These are phyloP conservation scores for Ptilodon capucinus DNA, from an alignment of 2,888 invertebrate species.

Conservation along the genomic window DNA sequence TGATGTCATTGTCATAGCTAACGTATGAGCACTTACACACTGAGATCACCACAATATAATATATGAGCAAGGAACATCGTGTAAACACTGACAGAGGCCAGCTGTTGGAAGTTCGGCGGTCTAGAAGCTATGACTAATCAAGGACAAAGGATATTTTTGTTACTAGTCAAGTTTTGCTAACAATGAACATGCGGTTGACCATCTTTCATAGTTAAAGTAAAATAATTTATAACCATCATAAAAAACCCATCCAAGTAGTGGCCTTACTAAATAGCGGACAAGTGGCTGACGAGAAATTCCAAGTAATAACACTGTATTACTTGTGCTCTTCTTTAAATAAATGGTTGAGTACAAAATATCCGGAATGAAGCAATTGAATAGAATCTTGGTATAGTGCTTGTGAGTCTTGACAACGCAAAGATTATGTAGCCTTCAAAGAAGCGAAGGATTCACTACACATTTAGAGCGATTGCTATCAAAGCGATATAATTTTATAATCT, in stretches of 20 bases:
- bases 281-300: neutral
- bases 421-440: slow-evolving; percentile 24
- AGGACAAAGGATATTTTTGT: slow-evolving; percentile 1
- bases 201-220: neutral
- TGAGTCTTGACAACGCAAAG: slow-evolving; percentile 6
- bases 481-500: no score
- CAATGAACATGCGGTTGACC: neutral
- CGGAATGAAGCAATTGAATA: slow-evolving; percentile 32
- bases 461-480: neutral
- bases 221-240: no score
- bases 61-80: slow-evolving; percentile 39
- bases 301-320: neutral
- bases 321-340: neutral
- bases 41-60: slow-evolving; percentile 69
- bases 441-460: slow-evolving; percentile 12
- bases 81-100: slow-evolving; percentile 29
- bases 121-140: neutral
- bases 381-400: slow-evolving; percentile 13
- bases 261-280: neutral
- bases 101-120: slow-evolving; percentile 10
- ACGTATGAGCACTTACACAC: slow-evolving; percentile 49
- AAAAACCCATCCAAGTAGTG: no score
- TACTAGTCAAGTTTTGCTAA: neutral
- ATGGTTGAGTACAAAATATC: slow-evolving; percentile 17
- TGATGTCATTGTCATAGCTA: slow-evolving; percentile 69